Percentiles rank a stretch among this genome's conserved stretches.
These are phyloP conservation scores for Leptobrachium leishanense DNA, from an alignment of 2,113 vertebrate species.

Conservation along the genomic window DNA sequence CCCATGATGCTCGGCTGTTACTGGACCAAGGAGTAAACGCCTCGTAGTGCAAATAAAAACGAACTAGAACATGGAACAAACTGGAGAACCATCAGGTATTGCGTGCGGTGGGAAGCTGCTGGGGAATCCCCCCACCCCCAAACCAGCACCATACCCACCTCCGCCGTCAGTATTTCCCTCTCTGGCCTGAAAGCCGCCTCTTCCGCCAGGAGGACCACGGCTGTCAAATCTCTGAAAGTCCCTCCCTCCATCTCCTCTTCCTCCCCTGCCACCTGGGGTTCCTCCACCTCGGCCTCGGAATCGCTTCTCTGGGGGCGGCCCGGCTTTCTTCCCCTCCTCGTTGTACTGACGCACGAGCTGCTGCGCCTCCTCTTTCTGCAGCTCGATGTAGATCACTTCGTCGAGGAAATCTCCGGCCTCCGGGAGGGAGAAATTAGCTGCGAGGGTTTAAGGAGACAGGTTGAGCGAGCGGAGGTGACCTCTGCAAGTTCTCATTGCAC, in stretches of 20 bases:
- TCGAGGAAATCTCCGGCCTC: slow-evolving; percentile 85
- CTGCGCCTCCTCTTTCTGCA: slow-evolving; percentile 80
- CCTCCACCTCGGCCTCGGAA: slow-evolving; percentile 78
- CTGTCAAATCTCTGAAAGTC: slow-evolving; percentile 82
- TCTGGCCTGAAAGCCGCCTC: slow-evolving; percentile 71
- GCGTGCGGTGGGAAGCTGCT: background rate
- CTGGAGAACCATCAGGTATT: too few relatives aligned
- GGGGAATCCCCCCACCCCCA: too few relatives aligned
- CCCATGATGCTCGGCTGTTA: too few relatives aligned
- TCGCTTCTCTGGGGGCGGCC: slow-evolving; percentile 85
- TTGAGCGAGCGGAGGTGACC: too few relatives aligned
- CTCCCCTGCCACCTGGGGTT: slow-evolving; percentile 70
- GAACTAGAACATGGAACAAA: too few relatives aligned
- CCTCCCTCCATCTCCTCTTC: slow-evolving; percentile 64
- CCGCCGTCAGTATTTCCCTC: slow-evolving; percentile 66
- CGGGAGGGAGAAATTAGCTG: slow-evolving; percentile 86
- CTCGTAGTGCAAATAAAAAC: too few relatives aligned
- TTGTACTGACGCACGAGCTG: slow-evolving; percentile 84
- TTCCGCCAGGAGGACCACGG: slow-evolving; percentile 67
- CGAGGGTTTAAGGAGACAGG: background rate
- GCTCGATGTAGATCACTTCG: slow-evolving; percentile 75
- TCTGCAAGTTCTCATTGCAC: too few relatives aligned
- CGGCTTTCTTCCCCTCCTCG: slow-evolving; percentile 83
- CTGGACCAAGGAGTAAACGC: too few relatives aligned
- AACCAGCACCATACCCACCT: background rate